Conservation (phyloP, 2,888 invertebrate genomes). For the Leistus spinibarbis region DNA sequence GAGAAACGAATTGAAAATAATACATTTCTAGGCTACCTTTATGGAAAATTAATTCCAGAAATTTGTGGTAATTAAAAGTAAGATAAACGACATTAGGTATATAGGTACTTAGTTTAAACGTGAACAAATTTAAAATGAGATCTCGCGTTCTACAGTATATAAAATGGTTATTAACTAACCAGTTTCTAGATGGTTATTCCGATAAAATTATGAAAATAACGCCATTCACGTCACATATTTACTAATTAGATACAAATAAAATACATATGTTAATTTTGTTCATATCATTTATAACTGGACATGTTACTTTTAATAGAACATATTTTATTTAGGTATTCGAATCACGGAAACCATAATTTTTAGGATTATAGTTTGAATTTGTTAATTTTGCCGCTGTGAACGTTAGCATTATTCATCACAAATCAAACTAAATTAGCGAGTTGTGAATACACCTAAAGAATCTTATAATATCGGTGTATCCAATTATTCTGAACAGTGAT, state of each 20-base stretch:
- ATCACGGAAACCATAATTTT: not conserved
- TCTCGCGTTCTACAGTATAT: not conserved
- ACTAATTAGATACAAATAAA: conserved; percentile 2
- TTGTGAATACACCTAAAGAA: too few relatives aligned
- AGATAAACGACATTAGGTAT: not conserved
- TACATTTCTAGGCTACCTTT: too few relatives aligned
- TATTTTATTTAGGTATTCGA: not conserved
- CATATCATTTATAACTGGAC: not conserved
- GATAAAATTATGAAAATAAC: not conserved
- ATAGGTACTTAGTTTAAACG: too few relatives aligned
- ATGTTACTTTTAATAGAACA: not conserved
- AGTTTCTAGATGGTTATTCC: not conserved
- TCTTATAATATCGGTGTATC: too few relatives aligned
- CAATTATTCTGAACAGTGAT: too few relatives aligned
- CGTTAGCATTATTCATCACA: too few relatives aligned
- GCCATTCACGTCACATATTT: not conserved
- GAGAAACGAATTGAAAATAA: too few relatives aligned
- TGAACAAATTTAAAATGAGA: not conserved
- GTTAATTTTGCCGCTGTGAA: too few relatives aligned
- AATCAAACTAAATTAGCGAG: too few relatives aligned
- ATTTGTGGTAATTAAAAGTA: not conserved
- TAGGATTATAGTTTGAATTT: too few relatives aligned
- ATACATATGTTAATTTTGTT: not conserved
- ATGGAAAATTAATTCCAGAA: too few relatives aligned
- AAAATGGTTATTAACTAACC: not conserved